Percentiles rank a stretch among this genome's conserved stretches.
These are phyloP conservation scores for Drosophila pseudoobscura DNA, from an alignment of 1,140 invertebrate genomes.

Conservation along the genomic window DNA sequence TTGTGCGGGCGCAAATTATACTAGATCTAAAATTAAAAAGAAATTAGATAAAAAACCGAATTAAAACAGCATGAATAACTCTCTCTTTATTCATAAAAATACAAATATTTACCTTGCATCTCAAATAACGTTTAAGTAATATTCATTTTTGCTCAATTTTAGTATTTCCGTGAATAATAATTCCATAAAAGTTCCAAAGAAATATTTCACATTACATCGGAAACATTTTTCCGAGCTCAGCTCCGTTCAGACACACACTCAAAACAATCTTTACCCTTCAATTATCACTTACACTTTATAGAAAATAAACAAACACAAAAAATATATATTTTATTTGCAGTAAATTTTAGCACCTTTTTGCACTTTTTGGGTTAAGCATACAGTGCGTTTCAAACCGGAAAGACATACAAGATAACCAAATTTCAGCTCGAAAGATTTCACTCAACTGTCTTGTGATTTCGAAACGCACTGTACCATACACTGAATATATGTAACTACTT, in stretches of 20 bases:
- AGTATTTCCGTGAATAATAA: not conserved
- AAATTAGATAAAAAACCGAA: not conserved
- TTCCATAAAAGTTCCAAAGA: no score
- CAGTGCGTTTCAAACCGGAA: not conserved
- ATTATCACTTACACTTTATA: constrained; percentile 11
- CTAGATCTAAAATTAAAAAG: no score
- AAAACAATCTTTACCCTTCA: constrained; percentile 9
- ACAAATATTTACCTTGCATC: not conserved
- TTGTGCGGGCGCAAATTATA: constrained; percentile 50
- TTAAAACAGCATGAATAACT: not conserved
- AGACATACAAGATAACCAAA: no score
- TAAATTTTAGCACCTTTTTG: constrained; percentile 44
- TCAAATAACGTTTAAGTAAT: not conserved
- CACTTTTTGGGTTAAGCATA: constrained; percentile 19
- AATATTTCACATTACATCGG: no score
- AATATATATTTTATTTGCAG: constrained; percentile 22
- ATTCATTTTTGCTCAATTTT: no score
- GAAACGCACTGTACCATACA: constrained; percentile 5
- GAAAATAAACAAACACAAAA: constrained; percentile 27
- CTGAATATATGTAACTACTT: constrained; percentile 24
- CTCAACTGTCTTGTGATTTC: not conserved
- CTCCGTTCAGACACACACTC: constrained; percentile 7
- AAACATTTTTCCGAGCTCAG: constrained; percentile 5
- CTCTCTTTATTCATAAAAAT: not conserved
- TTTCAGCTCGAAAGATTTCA: no score